Conservation (phyloP, 2,888 invertebrate genomes). For the Diachrysia chrysitis region DNA sequence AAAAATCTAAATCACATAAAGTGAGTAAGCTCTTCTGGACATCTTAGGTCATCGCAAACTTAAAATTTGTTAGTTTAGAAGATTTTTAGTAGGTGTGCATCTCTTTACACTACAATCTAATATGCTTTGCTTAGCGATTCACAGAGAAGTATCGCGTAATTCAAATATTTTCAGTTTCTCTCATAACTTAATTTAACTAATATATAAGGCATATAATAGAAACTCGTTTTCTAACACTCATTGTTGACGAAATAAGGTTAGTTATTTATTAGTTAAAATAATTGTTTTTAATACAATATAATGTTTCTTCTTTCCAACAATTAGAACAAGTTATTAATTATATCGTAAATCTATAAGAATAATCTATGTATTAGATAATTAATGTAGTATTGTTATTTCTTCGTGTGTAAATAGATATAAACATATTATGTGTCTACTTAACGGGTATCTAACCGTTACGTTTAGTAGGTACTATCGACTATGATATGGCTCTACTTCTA, state of each 20-base stretch:
- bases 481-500: constrained; percentile 21
- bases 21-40: not conserved
- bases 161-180: not conserved
- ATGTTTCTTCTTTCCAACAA: not conserved
- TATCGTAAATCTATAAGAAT: constrained; percentile 7
- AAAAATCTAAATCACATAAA: not conserved
- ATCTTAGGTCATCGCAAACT: not conserved
- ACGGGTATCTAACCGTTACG: constrained; percentile 37
- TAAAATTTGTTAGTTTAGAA: not conserved
- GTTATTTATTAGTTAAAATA: constrained; percentile 28
- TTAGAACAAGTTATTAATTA: not conserved
- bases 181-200: not conserved
- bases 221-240: not conserved
- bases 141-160: not conserved
- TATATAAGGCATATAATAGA: not conserved
- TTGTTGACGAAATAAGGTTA: constrained; percentile 13
- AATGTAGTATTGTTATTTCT: constrained; percentile 44
- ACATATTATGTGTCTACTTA: constrained; percentile 26
- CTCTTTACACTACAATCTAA: not conserved
- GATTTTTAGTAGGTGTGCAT: not conserved
- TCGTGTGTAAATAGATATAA: constrained; percentile 47
- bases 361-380: constrained; percentile 21
- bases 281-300: constrained; percentile 28
- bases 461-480: constrained; percentile 41
- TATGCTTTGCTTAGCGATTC: not conserved